Conservation (phyloP, 2,113 vertebrate species). For the Atlantisia rogersi region DNA sequence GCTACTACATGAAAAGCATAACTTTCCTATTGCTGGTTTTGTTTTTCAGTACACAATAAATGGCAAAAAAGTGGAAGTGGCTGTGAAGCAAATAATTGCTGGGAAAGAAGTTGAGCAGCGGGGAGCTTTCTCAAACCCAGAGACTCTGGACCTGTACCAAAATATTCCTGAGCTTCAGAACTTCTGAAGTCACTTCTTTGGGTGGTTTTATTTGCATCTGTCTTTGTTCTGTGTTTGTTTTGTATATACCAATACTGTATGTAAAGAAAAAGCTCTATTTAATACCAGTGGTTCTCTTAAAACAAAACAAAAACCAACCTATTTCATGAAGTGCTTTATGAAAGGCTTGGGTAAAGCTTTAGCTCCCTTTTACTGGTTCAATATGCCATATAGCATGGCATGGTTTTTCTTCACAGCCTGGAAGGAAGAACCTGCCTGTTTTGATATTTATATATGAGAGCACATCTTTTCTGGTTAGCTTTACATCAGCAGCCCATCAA, state of each 20-base stretch:
- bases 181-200: constrained; percentile 76
- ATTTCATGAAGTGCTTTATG: constrained; percentile 19
- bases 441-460: neutral
- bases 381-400: neutral
- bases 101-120: constrained; percentile 87
- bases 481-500: neutral
- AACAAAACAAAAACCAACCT: neutral
- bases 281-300: constrained; percentile 13
- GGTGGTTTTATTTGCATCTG: neutral
- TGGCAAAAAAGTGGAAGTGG: constrained; percentile 97
- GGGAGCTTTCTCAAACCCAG: constrained; percentile 92
- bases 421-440: neutral
- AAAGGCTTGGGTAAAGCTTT: constrained; percentile 6
- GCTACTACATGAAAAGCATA: neutral
- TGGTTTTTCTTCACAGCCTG: neutral
- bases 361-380: neutral
- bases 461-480: neutral
- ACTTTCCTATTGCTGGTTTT: neutral
- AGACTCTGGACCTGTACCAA: constrained; percentile 89
- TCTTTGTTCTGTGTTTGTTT: neutral
- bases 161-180: constrained; percentile 92
- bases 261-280: constrained; percentile 49
- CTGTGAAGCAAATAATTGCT: constrained; percentile 92
- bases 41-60: constrained; percentile 90
- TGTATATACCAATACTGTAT: constrained; percentile 36